phyloP scores from a whole-genome alignment of 2,797 vertebrate species.

The Manis crassicaudata region DNA sequence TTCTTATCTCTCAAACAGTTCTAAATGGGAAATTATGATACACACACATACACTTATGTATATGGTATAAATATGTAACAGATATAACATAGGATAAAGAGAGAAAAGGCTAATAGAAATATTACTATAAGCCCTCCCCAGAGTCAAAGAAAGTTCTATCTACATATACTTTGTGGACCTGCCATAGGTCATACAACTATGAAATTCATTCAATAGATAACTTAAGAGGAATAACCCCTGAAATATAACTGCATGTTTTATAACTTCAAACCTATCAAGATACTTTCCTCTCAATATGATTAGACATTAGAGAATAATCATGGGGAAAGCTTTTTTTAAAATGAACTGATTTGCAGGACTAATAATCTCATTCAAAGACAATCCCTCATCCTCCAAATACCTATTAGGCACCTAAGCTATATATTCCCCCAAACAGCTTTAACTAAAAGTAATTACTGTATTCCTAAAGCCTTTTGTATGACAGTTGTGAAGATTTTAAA shows the following conservation, averaged over 20 bases:
- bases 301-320: constrained; percentile 25
- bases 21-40: neutral
- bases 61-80: neutral
- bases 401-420: constrained; percentile 61
- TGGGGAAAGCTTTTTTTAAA: constrained; percentile 12
- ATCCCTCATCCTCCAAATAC: constrained; percentile 66
- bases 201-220: constrained; percentile 29
- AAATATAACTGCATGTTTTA: constrained; percentile 33
- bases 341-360: constrained; percentile 63
- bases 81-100: neutral
- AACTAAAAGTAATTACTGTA: constrained; percentile 63
- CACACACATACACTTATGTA: too few relatives aligned
- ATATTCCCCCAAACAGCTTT: constrained; percentile 51
- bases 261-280: neutral
- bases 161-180: neutral
- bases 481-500: constrained; percentile 62
- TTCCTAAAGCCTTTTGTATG: constrained; percentile 42
- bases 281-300: constrained; percentile 51
- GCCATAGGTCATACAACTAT: constrained; percentile 32
- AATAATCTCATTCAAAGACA: constrained; percentile 58
- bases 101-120: neutral
- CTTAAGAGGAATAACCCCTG: constrained; percentile 12
- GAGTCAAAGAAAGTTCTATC: constrained; percentile 14
- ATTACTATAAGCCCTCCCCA: neutral
- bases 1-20: neutral